Conservation (phyloP, 2,888 invertebrate genomes). For the Metellina segmentata region DNA sequence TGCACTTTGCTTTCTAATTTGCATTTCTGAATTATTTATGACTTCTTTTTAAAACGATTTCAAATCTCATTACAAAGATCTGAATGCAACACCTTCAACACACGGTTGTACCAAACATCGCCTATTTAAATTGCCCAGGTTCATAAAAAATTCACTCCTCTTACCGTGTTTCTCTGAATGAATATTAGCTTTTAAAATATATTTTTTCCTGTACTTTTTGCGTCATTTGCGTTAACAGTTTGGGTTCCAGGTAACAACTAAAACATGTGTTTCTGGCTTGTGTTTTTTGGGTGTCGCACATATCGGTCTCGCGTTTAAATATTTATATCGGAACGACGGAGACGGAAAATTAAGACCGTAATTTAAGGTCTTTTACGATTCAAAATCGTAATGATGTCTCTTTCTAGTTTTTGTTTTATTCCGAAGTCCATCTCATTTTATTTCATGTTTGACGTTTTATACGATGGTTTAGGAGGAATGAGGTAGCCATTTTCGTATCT, state of each 20-base stretch:
- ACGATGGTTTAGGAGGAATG: neutral
- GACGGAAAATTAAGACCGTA: constrained; percentile 10
- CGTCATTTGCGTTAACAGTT: neutral
- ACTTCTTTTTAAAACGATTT: constrained; percentile 35
- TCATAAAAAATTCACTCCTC: constrained; percentile 36
- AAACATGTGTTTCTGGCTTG: neutral
- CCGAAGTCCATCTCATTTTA: neutral
- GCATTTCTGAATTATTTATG: constrained; percentile 64
- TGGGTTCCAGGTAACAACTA: neutral
- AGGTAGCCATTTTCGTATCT: neutral
- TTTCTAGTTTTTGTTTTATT: neutral
- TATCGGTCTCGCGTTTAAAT: neutral
- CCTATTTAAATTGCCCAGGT: neutral
- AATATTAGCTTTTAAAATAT: constrained; percentile 1
- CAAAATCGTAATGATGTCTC: constrained; percentile 8
- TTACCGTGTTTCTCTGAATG: neutral
- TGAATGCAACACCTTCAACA: constrained; percentile 12
- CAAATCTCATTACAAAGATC: constrained; percentile 55
- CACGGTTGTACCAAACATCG: neutral
- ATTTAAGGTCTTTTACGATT: constrained; percentile 7
- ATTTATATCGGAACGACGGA: constrained; percentile 6
- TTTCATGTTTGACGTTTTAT: neutral
- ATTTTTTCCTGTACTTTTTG: neutral
- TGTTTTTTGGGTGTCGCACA: neutral
- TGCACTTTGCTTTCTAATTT: constrained; percentile 16